These are phyloP conservation scores for Thalassarche chlororhynchos DNA, from an alignment of 2,113 vertebrate species.

Conservation along the genomic window DNA sequence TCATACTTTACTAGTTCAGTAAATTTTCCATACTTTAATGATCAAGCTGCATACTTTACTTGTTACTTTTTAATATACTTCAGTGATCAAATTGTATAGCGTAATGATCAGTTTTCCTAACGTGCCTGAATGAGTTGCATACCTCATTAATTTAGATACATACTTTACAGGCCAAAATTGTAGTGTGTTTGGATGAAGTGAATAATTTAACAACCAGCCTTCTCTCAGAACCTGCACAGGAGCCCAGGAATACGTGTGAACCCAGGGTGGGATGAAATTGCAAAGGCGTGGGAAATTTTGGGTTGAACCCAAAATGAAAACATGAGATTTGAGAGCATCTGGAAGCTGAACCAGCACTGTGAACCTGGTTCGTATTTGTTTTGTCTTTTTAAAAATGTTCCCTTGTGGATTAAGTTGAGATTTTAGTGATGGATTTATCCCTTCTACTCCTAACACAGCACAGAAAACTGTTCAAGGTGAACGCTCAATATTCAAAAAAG, in stretches of 20 bases:
- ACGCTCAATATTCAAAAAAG: not conserved
- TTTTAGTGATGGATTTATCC: conserved; percentile 29
- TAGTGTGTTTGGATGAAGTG: not conserved
- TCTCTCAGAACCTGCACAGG: not conserved
- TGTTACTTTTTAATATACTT: conserved; percentile 67
- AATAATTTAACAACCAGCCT: conserved; percentile 26
- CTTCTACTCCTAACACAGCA: not conserved
- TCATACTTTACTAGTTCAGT: conserved; percentile 54
- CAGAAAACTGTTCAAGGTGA: not conserved
- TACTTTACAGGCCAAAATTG: not conserved
- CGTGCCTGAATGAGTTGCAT: conserved; percentile 43
- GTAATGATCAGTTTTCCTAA: conserved; percentile 37
- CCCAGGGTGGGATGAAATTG: not conserved
- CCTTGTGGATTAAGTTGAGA: not conserved
- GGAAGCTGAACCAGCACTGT: not conserved
- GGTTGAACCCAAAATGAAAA: not conserved
- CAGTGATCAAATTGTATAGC: conserved; percentile 53
- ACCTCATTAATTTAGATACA: conserved; percentile 48
- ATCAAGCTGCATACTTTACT: conserved; percentile 60
- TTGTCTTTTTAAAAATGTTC: not conserved
- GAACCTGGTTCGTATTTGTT: conserved; percentile 23
- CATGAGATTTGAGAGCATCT: conserved; percentile 3
- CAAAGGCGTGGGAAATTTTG: conserved; percentile 6
- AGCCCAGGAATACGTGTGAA: not conserved
- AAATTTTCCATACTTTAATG: conserved; percentile 64